Evolutionary conservation across 2,113 vertebrate species (phyloP).

Genomic region (Telmatochromis brachygnathus): DNA sequence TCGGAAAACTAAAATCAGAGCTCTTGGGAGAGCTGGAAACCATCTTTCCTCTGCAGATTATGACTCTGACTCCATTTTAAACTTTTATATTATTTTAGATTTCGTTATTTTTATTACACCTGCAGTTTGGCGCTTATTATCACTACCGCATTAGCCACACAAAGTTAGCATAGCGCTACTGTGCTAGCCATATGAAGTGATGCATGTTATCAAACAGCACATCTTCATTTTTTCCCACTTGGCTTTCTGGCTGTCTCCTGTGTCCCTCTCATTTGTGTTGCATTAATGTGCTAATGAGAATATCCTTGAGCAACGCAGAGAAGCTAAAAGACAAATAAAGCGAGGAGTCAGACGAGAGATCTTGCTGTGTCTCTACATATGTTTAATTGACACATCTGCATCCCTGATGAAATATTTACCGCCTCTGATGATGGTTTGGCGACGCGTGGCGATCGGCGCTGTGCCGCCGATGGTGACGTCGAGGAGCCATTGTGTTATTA

Average conservation of each 20-base stretch:
- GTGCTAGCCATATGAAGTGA: background rate
- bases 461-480: conserved; percentile 53
- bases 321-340: conserved; percentile 57
- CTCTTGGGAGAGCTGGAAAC: background rate
- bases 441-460: conserved; percentile 40
- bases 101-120: background rate
- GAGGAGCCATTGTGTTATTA: conserved; percentile 51
- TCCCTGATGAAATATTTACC: conserved; percentile 72
- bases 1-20: background rate
- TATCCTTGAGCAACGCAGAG: conserved; percentile 63
- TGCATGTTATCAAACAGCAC: conserved; percentile 11
- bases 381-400: conserved; percentile 76
- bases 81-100: background rate
- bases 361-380: conserved; percentile 47
- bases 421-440: conserved; percentile 47
- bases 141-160: background rate
- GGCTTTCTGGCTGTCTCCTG: conserved; percentile 28
- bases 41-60: background rate
- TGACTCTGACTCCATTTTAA: background rate
- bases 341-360: conserved; percentile 38
- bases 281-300: conserved; percentile 73
- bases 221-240: conserved; percentile 37
- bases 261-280: conserved; percentile 56
- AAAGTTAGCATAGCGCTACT: background rate
- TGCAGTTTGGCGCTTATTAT: background rate